Evolutionary conservation across 2,797 vertebrate genomes (phyloP), one percentile per base, ranked within the genome.

Genomic region (Coendou prehensilis): DNA sequence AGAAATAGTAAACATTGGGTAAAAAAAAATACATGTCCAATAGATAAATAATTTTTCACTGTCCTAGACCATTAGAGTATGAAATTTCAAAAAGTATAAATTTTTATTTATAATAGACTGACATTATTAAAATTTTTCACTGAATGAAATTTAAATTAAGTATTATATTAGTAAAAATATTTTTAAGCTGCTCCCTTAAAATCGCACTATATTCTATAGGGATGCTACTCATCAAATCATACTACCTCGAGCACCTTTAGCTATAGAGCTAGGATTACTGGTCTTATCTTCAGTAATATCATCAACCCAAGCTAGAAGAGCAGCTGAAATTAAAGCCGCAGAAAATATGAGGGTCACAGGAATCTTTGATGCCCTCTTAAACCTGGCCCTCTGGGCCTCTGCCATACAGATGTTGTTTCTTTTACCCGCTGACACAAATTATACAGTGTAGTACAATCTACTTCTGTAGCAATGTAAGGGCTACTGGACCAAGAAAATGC

Each of bases 101-200:
- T 91, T 89, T 80, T 87, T 59, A 80, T 54, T 93, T 89, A 88
- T 22, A 85, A 94, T 20, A 87, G 22, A 45, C 20, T 91, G 5
- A 6, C 11, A 96, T 52, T 64, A 89, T 8, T 69, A 92, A 90
- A 95, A 89, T 17, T 75, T 87, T 91, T 80, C 57, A 76, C 57
- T 75, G 28, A 97, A 88, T 84, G 17, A 89, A 87, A 91, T 93
- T 92, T 92, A 92, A 86, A 91, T 93, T 90, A 93, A 87, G 90
- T 69, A 81, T 11, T 85, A 2, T 67, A 23, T 63, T 81, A 8
- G 23, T 82, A n/a, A 92, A 95, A 92, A 52, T 63, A 4, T 54
- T 95, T 64, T 86, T 56, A 78, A 90, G 61, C 10, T 80, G 37
- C 81, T 89, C 56, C 61, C 37, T 81, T 94, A 91, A 87, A 96